Conservation (phyloP, 2,797 vertebrate genomes). For the Kryptopterus vitreolus region DNA sequence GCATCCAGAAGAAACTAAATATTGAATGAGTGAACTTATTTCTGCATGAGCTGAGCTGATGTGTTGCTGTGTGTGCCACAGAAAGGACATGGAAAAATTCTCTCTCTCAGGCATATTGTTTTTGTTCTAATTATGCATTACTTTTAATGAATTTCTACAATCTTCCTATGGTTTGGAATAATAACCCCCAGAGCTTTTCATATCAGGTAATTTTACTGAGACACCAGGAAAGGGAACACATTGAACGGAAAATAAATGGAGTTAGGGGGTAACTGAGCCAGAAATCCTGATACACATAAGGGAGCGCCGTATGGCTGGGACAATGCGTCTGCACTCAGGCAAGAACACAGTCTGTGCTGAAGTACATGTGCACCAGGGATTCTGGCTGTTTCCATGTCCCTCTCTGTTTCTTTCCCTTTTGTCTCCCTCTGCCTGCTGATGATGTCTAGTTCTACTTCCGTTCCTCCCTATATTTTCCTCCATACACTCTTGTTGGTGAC, state of each 20-base stretch:
- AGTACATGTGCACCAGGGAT: constrained; percentile 37
- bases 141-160: not conserved
- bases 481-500: too few relatives aligned
- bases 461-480: not conserved
- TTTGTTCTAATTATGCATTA: constrained; percentile 15
- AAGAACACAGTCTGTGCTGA: not conserved
- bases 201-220: too few relatives aligned
- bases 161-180: not conserved
- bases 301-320: constrained; percentile 19
- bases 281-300: constrained; percentile 31
- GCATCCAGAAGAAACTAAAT: constrained; percentile 51
- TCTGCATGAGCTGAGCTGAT: constrained; percentile 25
- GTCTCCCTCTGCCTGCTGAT: constrained; percentile 24
- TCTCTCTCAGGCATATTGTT: not conserved
- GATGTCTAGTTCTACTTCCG: not conserved
- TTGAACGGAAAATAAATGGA: not conserved
- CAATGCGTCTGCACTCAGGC: constrained; percentile 11
- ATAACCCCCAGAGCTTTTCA: not conserved
- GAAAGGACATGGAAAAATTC: constrained; percentile 12
- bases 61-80: constrained; percentile 10
- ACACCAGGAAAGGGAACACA: constrained; percentile 3
- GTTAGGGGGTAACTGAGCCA: not conserved
- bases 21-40: constrained; percentile 49
- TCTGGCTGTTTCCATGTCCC: constrained; percentile 49
- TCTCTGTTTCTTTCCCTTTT: not conserved